Percentiles rank a stretch among this genome's conserved stretches.
These are phyloP conservation scores for Mesitornis unicolor DNA, from an alignment of 2,113 vertebrate species.

Conservation along the genomic window DNA sequence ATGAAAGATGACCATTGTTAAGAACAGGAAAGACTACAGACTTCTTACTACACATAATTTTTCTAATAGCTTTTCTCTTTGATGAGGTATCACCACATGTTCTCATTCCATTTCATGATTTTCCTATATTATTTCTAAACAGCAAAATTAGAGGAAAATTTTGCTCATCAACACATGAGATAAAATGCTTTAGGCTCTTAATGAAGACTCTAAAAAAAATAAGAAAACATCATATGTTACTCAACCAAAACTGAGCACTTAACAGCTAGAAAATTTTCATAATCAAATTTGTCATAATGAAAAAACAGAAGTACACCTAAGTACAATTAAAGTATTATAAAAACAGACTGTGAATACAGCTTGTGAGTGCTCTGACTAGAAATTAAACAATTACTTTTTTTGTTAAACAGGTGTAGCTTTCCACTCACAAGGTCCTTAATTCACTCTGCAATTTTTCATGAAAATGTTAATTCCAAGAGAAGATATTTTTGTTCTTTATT, in stretches of 20 bases:
- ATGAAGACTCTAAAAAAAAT: neutral
- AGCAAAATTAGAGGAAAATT: neutral
- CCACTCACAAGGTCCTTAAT: neutral
- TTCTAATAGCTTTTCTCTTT: neutral
- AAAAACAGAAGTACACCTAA: neutral
- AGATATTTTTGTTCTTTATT: neutral
- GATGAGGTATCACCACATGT: accelerated
- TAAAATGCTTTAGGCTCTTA: neutral
- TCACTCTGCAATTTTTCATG: neutral
- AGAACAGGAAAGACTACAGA: neutral
- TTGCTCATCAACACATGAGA: neutral
- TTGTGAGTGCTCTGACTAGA: neutral
- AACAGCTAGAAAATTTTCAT: neutral
- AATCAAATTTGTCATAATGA: neutral
- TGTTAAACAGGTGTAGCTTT: neutral
- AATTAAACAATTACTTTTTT: neutral
- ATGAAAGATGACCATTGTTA: neutral
- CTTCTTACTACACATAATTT: neutral
- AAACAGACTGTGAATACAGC: neutral
- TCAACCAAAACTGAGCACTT: neutral
- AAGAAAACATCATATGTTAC: neutral
- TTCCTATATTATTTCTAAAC: neutral
- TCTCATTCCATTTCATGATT: neutral
- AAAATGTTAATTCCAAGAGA: neutral
- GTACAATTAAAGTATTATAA: neutral